Base-by-base conservation (phyloP, 2,113 vertebrate species). In the Camarhynchus parvulus region DNA sequence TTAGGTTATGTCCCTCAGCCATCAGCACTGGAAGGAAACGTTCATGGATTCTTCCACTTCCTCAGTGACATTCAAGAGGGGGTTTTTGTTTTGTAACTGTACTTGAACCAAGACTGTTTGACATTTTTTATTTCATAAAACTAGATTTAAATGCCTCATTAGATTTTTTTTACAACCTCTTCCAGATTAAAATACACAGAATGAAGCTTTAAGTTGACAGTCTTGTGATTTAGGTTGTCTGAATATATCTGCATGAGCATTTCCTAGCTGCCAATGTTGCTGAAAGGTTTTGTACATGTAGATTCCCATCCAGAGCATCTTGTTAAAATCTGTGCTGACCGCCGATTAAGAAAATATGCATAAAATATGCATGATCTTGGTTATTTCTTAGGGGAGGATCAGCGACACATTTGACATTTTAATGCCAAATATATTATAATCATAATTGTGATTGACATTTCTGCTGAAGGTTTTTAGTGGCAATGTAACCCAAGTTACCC, bases 1-100 rank as follows among this genome's bases (percentile, higher is more conserved):
- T 97, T 98, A 97, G 78, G 83, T 95, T 83, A 67, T 92, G 81
- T 94, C 97, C 94, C 96, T 84, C 82, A 96, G 96, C 76, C 81
- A 87, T 90, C 37, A 41, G 68, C 67, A 89, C 89, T 46, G 37
- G 64, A 52, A 94, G 11, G 87, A 91, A 85, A 80, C 15, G 13
- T 68, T 91, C 14, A 13, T 91, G 75, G 70, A 74, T 77, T 97
- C 86, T 89, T 96, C 94, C 77, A 73, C 84, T 93, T 97, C 93
- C 78, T 80, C 27, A 7, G 92, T 93, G 90, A 74, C 55, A 81
- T 91, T 83, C 0, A 0, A 83, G 30, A 55, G 30, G 50, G 69
- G 73, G 83, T 69, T 95, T 95, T 94, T 90, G 66, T 92, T 97
- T 92, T 97, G 87, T 94, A 85, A 84, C 55, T 81, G 35, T 74